Evolutionary conservation across 2,113 vertebrate genomes (phyloP).

Genomic region (Limanda limanda): DNA sequence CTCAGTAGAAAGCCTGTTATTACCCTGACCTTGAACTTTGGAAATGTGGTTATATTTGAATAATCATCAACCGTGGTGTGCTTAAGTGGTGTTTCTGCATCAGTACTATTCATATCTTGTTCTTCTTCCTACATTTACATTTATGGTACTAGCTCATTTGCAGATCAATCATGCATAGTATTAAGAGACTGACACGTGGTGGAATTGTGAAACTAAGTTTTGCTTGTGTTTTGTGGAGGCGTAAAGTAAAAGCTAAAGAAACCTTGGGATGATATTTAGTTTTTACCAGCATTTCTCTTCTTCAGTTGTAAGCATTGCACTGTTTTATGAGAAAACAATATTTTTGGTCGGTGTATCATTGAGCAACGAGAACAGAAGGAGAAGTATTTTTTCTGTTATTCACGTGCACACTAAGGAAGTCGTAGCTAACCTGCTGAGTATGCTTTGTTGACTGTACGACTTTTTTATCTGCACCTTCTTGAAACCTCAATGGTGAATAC

Average conservation of each 20-base stretch:
- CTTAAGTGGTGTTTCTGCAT: neutral
- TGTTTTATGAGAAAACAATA: too few relatives aligned
- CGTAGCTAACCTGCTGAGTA: neutral
- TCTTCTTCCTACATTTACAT: too few relatives aligned
- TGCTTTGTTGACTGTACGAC: neutral
- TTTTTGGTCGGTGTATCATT: neutral
- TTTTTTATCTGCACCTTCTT: conserved; percentile 3
- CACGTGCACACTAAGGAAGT: neutral
- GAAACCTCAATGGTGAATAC: neutral
- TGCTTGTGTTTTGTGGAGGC: too few relatives aligned
- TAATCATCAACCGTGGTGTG: conserved; percentile 7
- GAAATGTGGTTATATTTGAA: conserved; percentile 3
- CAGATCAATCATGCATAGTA: too few relatives aligned
- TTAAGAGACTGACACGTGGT: too few relatives aligned
- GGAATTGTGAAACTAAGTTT: neutral
- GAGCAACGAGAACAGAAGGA: neutral
- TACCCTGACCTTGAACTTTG: neutral
- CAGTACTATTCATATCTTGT: neutral
- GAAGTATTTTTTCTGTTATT: neutral
- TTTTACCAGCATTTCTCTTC: too few relatives aligned
- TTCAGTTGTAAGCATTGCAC: too few relatives aligned
- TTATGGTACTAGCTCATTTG: too few relatives aligned
- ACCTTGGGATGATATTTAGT: too few relatives aligned
- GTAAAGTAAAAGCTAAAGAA: too few relatives aligned
- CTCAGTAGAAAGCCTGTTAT: neutral